Evolutionary conservation across 2,888 invertebrate genomes (phyloP).

Genomic region (Steromphala cineraria): DNA sequence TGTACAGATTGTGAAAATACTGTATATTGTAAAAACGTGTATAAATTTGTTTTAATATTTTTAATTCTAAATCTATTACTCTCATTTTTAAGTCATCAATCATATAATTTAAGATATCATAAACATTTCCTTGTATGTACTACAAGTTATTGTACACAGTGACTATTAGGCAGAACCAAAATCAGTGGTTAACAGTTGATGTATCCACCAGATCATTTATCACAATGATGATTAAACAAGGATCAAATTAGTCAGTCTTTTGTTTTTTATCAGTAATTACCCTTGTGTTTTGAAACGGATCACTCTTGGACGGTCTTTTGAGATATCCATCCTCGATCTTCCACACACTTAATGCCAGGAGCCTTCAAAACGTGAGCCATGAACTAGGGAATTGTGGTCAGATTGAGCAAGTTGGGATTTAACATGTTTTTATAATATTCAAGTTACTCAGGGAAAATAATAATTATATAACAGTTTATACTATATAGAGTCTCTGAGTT

Average conservation of each 20-base stretch:
- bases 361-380: no score
- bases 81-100: background rate
- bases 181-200: background rate
- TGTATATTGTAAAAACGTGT: slow-evolving; percentile 13
- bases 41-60: slow-evolving; percentile 9
- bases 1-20: slow-evolving; percentile 3
- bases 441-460: no score
- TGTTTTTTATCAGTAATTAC: background rate
- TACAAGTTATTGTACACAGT: background rate
- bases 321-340: no score
- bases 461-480: no score
- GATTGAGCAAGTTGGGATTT: no score
- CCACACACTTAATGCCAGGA: no score
- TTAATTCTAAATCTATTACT: background rate
- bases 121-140: background rate
- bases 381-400: no score
- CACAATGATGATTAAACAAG: slow-evolving; percentile 17
- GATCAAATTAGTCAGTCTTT: background rate
- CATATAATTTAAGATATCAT: background rate
- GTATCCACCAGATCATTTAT: slow-evolving; percentile 24
- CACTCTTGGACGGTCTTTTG: no score
- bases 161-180: background rate
- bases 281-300: background rate
- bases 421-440: no score
- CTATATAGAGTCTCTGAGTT: no score